Base-by-base conservation (phyloP, 2,888 invertebrate genomes). In the Drosophila diplacantha region DNA sequence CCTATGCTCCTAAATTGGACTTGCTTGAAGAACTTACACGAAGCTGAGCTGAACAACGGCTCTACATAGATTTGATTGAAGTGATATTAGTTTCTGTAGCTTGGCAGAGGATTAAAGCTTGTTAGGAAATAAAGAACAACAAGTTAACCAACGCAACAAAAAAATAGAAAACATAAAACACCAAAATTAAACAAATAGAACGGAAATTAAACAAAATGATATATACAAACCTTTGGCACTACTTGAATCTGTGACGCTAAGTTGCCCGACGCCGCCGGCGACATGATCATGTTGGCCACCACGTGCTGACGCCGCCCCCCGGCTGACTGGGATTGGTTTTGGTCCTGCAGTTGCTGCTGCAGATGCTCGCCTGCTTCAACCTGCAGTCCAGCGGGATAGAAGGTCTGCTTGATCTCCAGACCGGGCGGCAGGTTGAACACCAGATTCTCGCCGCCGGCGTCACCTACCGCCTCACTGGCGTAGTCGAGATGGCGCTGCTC, bases 221-320 rank as follows among this genome's bases (percentile, higher is more conserved):
- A 87, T 87, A 87, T 87, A 87, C 87, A 87, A 86, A 87, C 87
- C 87, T 88, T 88, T 74, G 84, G 84, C 75, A 85, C 86, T 79
- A 85, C 85, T 86, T 87, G 87, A 88, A 88, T 87, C 87, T 87
- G 87, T 87, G 87, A 88, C 87, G 88, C 78, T 81, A 85, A 51
- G 46, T 69, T 68, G 55, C 67, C 47, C 38, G 84, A 73, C 52
- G 84, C 78, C 50, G 67, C 72, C 52, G 90, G 74, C 85, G 87
- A 86, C 83, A 87, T 74, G 60, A 87, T 74, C 87, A 87, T 87
- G 71, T 86, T 86, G 58, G 85, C 87, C 69, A 86, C 87, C 79
- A 86, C 83, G 72, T 86, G 87, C 55, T 86, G 87, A 9, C 85
- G 84, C 20, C 82, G 72, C 34, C 69, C 62, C 37, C 69, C 62